These are phyloP conservation scores for Callosobruchus maculatus DNA, from an alignment of 2,888 invertebrate genomes.

Conservation along the genomic window DNA sequence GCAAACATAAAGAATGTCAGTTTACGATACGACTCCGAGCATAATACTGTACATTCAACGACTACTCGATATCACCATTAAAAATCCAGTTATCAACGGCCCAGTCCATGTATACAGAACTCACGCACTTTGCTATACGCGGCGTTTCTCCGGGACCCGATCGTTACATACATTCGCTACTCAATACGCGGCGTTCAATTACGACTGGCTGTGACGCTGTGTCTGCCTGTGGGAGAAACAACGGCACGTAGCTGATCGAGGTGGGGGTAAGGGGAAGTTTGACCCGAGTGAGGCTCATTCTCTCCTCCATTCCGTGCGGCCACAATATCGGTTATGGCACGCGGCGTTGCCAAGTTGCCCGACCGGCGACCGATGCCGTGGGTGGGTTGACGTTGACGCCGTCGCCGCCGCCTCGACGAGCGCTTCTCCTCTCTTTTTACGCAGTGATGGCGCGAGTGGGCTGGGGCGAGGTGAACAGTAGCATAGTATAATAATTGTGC, in stretches of 20 bases:
- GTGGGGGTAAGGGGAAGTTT: conserved; percentile 57
- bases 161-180: conserved; percentile 25
- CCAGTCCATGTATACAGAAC: not conserved
- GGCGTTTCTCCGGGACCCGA: not conserved
- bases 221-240: conserved; percentile 55
- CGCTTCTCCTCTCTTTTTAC: not conserved
- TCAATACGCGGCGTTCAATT: conserved; percentile 41
- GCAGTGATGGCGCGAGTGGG: not conserved
- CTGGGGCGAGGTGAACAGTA: not conserved
- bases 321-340: conserved; percentile 53
- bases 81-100: not conserved
- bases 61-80: not conserved
- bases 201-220: no score
- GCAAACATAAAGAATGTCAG: conserved; percentile 52
- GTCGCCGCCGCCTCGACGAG: not conserved
- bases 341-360: conserved; percentile 44
- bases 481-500: no score
- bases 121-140: conserved; percentile 2
- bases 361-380: not conserved
- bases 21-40: conserved; percentile 20
- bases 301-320: conserved; percentile 50
- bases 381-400: not conserved
- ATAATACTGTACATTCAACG: conserved; percentile 15
- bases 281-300: conserved; percentile 29
- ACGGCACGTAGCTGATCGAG: conserved; percentile 51